Evolutionary conservation across 2,113 vertebrate genomes (phyloP), one percentile per base, ranked within the genome.

Genomic region (Melanocharis versteri): DNA sequence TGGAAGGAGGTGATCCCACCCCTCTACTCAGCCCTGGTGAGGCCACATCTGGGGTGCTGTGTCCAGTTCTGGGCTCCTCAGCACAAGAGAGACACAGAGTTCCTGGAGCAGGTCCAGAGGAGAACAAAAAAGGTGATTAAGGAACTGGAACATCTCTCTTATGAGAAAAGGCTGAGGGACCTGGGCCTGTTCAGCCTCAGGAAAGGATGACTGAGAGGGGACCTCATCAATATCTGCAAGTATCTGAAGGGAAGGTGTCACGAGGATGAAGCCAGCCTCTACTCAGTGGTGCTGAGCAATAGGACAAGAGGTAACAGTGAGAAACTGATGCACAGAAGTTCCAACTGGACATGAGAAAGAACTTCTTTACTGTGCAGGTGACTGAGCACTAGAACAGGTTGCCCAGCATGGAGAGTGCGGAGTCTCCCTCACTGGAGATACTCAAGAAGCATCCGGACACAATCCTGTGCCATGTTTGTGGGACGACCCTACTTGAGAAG

Each of bases 1-100:
- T 2, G 0, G 0, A 42, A 50, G 9, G 30, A 57, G 5, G 6
- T 28, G 58, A 58, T 26, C 5, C 44, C 21, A 14, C 6, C 5
- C 27, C 18, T 37, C 42, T 19, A 2, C 66, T 50, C 58, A 20
- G 22, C 0, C 31, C 37, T 33, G 3, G 2, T 24, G 51, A 58
- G 37, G 33, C 22, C 58, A 33, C 50, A 33, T 57, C 51, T 51
- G 51, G 18, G 57, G 44, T 28, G 31, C 31, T 50, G 37, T 28
- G 27, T 13, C 22, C 37, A 33, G 18, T 44, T 33, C 33, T 58
- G 58, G 31, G 18, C 37, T 65, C 22, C 27, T 33, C 35, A 50
- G 18, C 0, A 48, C 26, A 56, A 37, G 22, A 42, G 26, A 27
- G 2, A 72, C 31, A 42, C 0, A 0, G 35, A 47, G 50, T 9